Evolutionary conservation across 2,888 invertebrate genomes (phyloP).

Genomic region (Anthoptus insignis): DNA sequence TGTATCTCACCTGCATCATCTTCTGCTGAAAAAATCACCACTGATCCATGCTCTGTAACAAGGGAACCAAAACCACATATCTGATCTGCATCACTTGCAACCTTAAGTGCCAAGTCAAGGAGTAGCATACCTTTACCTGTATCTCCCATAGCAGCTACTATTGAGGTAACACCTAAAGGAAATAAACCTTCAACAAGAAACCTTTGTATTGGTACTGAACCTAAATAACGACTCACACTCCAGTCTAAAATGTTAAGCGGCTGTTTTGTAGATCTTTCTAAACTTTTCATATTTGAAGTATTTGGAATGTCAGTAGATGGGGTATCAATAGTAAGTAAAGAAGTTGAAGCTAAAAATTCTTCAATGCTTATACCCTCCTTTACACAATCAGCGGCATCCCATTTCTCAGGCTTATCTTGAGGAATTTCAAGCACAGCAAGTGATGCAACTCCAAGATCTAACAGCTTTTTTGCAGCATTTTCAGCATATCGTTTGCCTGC

Average conservation of each 20-base stretch:
- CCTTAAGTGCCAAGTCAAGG: not conserved
- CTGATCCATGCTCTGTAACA: not conserved
- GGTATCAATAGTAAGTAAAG: too few relatives aligned
- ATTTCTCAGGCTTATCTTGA: not conserved
- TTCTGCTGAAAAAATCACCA: not conserved
- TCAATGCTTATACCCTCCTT: not conserved
- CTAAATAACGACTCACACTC: not conserved
- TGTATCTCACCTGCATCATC: not conserved
- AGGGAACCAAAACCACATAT: not conserved
- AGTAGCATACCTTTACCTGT: not conserved
- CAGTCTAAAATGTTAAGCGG: not conserved
- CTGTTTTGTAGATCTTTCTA: too few relatives aligned
- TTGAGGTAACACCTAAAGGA: too few relatives aligned
- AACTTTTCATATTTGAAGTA: too few relatives aligned
- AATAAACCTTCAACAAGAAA: not conserved
- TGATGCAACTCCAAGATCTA: conserved; percentile 1
- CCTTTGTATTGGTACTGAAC: not conserved
- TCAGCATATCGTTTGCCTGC: conserved; percentile 29
- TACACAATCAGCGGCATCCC: conserved; percentile 7
- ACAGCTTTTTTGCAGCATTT: conserved; percentile 18
- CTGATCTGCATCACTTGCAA: not conserved
- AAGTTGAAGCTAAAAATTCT: too few relatives aligned
- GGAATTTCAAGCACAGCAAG: not conserved
- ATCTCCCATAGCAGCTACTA: too few relatives aligned
- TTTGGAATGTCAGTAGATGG: too few relatives aligned